Evolutionary conservation across 2,797 vertebrate genomes (phyloP).

Genomic region (Mormyrus hasselquistii): DNA sequence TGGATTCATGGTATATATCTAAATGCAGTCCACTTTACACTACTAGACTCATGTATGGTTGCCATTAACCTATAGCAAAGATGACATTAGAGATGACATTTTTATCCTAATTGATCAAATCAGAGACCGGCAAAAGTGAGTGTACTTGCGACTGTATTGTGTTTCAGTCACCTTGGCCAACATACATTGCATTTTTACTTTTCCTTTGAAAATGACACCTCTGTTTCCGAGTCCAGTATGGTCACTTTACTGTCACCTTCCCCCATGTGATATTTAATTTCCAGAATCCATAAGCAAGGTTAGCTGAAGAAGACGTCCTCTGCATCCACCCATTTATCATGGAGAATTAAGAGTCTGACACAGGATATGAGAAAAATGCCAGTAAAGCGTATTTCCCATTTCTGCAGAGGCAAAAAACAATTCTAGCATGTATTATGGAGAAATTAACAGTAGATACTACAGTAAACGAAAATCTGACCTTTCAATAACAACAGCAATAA

Average conservation of each 20-base stretch:
- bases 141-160: neutral
- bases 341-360: constrained; percentile 15
- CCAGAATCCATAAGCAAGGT: constrained; percentile 9
- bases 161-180: constrained; percentile 10
- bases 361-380: constrained; percentile 5
- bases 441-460: neutral
- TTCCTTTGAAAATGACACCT: neutral
- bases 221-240: neutral
- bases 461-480: neutral
- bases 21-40: neutral
- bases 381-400: constrained; percentile 5
- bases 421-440: neutral
- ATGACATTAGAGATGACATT: neutral
- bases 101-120: neutral
- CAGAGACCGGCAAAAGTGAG: neutral
- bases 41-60: neutral
- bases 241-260: constrained; percentile 22
- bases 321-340: constrained; percentile 11
- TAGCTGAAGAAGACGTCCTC: neutral
- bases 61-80: neutral
- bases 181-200: neutral
- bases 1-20: neutral
- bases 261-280: constrained; percentile 25
- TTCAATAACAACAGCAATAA: neutral
- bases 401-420: neutral